Conservation (phyloP, 2,888 invertebrate genomes). For the Loripinus fragilis region DNA sequence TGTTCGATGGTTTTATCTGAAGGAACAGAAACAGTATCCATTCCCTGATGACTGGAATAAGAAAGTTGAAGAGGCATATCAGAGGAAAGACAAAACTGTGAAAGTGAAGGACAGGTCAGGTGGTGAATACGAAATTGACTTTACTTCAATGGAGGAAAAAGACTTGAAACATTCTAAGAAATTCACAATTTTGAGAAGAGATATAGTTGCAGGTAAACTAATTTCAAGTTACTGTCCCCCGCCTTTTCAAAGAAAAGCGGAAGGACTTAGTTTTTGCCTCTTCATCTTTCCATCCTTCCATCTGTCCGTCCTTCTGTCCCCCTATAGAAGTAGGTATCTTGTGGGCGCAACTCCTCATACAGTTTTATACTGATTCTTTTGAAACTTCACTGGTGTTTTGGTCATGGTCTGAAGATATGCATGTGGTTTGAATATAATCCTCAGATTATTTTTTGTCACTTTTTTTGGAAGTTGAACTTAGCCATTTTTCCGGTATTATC, state of each 20-base stretch:
- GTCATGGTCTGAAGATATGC: too few species aligned
- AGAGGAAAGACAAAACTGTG: constrained; percentile 35
- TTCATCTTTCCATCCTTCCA: background rate
- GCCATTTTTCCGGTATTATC: too few species aligned
- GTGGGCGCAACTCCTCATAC: background rate
- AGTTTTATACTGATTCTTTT: background rate
- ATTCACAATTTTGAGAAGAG: constrained; percentile 45
- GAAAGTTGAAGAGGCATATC: constrained; percentile 56
- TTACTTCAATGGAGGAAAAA: constrained; percentile 44
- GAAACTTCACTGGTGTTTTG: too few species aligned
- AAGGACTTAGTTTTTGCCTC: background rate
- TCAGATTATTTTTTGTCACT: too few species aligned
- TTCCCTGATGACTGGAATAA: constrained; percentile 47
- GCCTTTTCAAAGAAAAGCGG: background rate
- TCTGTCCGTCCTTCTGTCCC: background rate
- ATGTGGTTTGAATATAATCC: too few species aligned
- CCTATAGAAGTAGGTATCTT: background rate
- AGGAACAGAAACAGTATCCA: constrained; percentile 20
- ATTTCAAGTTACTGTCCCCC: too few species aligned
- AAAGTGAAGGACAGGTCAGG: constrained; percentile 40
- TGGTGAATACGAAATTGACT: constrained; percentile 42
- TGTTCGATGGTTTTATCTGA: constrained; percentile 52
- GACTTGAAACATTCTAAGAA: constrained; percentile 19
- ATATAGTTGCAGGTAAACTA: constrained; percentile 44
- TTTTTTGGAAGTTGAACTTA: too few species aligned